Evolutionary conservation across 1,140 invertebrate genomes (phyloP).

Genomic region (Saccostrea cuccullata): DNA sequence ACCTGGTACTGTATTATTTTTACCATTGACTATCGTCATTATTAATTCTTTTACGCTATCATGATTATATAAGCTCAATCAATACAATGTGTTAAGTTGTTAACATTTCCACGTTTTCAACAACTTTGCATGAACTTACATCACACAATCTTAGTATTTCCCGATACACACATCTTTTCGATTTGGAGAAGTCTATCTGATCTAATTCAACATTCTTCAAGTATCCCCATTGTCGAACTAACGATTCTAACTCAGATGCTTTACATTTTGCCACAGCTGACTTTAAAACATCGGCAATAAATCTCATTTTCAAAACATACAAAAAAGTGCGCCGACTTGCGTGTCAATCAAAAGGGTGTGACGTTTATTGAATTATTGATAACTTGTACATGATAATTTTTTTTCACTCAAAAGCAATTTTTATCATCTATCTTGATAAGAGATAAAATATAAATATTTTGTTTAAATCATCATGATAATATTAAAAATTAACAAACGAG

Average conservation of each 20-base stretch:
- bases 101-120: too few relatives aligned
- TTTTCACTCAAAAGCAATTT: too few relatives aligned
- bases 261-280: not conserved
- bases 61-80: too few relatives aligned
- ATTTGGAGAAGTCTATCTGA: conserved; percentile 10
- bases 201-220: not conserved
- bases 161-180: not conserved
- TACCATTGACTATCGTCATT: too few relatives aligned
- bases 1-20: too few relatives aligned
- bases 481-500: too few relatives aligned
- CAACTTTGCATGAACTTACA: not conserved
- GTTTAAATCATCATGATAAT: too few relatives aligned
- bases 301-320: not conserved
- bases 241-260: not conserved
- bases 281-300: not conserved
- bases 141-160: not conserved
- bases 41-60: too few relatives aligned
- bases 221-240: not conserved
- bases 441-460: too few relatives aligned
- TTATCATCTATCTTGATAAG: too few relatives aligned
- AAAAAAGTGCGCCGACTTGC: not conserved
- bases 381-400: not conserved
- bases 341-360: not conserved
- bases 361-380: not conserved
- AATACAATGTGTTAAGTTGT: too few relatives aligned